Evolutionary conservation across 53 echinoderm and acorn worm species (phyloP), one percentile per base, ranked within the genome.

Genomic region (Antedon mediterranea): DNA sequence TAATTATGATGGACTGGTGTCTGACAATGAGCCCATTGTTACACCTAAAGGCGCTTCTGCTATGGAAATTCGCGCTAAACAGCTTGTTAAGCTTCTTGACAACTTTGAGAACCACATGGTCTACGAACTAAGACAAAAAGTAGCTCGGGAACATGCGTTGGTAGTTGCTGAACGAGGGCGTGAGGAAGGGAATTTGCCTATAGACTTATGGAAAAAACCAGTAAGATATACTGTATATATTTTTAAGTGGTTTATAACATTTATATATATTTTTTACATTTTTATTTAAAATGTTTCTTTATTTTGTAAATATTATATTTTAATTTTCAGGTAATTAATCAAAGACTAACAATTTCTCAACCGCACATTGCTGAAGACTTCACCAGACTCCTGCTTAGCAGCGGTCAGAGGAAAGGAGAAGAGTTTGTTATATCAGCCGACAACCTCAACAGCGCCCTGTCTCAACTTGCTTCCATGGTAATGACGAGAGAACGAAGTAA

Each of bases 321-420:
- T 27, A 28, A 7, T 72, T 23, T 57, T 2, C 44, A 93, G 98
- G 88, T 85, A 20, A 98, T 98, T 43, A 98, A 98, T 81, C 92
- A 98, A 80, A 87, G 98, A 30, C 85, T 92, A 72, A 93, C 92
- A 43, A 88, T 98, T 71, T 90, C 92, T 34, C 92, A 93, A 80
- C 98, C 98, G 15, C 98, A 98, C 79, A 87, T 98, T 43, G 92
- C 88, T 41, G 98, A 98, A 72, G 93, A 98, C 71, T 98, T 98
- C 81, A 76, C 90, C 72, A 80, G 88, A 32, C 83, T 88, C 30
- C 82, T 98, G 27, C 82, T 93, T 72, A 78, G 77, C 42, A 84
- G 71, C 18, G 81, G 82, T 44, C 82, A 75, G 26, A 74, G 77
- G 32, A 80, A 81, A 75, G 84, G 76, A 14, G 77, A 71, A 0